A percentile compares a stretch with the other conserved stretches of the same genome.
Evolutionary conservation across 2,797 vertebrate genomes (phyloP).

Genomic region (Leptodactylus fallax): DNA sequence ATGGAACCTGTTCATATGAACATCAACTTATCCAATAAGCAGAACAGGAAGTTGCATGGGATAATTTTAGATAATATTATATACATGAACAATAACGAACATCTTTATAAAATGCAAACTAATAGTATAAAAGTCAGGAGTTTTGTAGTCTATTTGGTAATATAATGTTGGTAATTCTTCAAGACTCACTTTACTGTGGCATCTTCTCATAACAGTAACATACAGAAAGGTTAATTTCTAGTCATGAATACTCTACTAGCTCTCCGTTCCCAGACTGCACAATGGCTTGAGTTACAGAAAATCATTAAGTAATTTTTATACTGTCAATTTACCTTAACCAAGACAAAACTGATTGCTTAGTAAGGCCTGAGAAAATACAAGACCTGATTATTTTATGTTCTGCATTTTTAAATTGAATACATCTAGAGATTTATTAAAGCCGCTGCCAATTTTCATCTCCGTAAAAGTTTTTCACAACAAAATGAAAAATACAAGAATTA

Average conservation of each 20-base stretch:
- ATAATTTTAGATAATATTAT: not conserved
- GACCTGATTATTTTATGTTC: slow-evolving; percentile 14
- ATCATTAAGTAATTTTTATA: slow-evolving; percentile 43
- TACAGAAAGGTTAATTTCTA: slow-evolving; percentile 9
- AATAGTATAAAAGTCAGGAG: not conserved
- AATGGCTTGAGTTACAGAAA: slow-evolving; percentile 34
- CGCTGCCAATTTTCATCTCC: not conserved
- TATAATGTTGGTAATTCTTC: not conserved
- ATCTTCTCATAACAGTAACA: not conserved
- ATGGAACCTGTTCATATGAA: not conserved
- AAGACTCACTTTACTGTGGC: not conserved
- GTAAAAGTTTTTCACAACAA: not conserved
- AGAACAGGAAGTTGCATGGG: not conserved
- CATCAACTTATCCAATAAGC: not conserved
- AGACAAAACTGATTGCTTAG: slow-evolving; percentile 65
- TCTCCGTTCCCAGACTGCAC: not conserved
- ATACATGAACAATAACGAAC: too few relatives aligned
- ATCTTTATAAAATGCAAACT: too few relatives aligned
- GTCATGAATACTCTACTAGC: not conserved
- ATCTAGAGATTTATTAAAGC: not conserved
- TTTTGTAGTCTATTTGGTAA: not conserved
- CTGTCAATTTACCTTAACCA: slow-evolving; percentile 42
- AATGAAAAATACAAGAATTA: too few relatives aligned
- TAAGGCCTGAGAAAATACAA: slow-evolving; percentile 53
- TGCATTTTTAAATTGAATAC: slow-evolving; percentile 9